These are phyloP conservation scores for Brassicogethes aeneus DNA, from an alignment of 2,888 invertebrate species.

Conservation along the genomic window DNA sequence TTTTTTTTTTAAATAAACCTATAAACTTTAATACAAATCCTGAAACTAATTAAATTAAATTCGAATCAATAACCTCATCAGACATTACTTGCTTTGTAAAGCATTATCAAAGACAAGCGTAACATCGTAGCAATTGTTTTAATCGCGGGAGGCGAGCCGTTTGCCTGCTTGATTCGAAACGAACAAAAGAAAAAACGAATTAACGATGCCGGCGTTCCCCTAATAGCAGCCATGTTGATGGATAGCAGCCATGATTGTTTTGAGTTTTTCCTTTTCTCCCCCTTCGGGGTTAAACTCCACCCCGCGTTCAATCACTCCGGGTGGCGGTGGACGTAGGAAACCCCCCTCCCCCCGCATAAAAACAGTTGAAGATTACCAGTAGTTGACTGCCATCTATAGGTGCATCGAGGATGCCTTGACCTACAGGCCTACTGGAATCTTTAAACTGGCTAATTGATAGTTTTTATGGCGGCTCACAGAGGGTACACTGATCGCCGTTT, in stretches of 20 bases:
- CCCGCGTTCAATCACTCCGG: constrained; percentile 50
- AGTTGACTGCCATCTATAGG: constrained; percentile 40
- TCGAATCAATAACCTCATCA: too few relatives aligned
- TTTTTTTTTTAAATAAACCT: too few relatives aligned
- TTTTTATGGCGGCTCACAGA: constrained; percentile 40
- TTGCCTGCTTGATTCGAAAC: background rate
- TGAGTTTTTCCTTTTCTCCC: constrained; percentile 37
- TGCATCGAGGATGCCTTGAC: constrained; percentile 40
- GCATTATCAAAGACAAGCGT: too few relatives aligned
- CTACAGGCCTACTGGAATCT: constrained; percentile 22
- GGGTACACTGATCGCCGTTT: constrained; percentile 20
- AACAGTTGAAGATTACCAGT: constrained; percentile 23
- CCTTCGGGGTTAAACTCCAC: constrained; percentile 44
- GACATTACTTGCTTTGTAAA: too few relatives aligned
- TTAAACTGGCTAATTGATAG: constrained; percentile 31
- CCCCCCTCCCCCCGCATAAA: constrained; percentile 19
- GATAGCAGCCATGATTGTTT: constrained; percentile 52
- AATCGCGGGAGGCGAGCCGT: background rate
- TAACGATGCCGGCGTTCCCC: background rate
- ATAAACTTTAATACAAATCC: too few relatives aligned
- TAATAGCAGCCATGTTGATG: constrained; percentile 45
- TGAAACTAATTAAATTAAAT: too few relatives aligned
- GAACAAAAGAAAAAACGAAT: background rate
- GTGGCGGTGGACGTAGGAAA: constrained; percentile 27
- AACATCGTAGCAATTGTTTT: background rate